Evolutionary conservation across 2,113 vertebrate genomes (phyloP).

Genomic region (Ornithorhynchus anatinus): DNA sequence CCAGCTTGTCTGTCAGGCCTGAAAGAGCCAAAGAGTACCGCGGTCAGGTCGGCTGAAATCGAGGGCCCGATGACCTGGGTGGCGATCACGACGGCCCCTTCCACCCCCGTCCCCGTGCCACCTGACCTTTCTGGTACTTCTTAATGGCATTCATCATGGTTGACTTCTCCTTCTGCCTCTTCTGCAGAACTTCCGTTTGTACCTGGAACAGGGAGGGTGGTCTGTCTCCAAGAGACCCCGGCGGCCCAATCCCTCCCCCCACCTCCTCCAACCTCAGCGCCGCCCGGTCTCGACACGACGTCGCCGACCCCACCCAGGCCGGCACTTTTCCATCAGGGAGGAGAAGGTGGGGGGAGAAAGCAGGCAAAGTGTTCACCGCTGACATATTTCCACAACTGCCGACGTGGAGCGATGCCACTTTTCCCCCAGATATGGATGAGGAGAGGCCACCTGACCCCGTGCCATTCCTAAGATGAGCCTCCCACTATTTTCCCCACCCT

Average conservation of each 20-base stretch:
- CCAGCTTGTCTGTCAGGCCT: conserved; percentile 97
- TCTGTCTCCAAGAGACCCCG: not conserved
- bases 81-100: not conserved
- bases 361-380: too few relatives aligned
- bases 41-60: not conserved
- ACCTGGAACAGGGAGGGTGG: conserved; percentile 80
- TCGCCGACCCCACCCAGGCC: too few relatives aligned
- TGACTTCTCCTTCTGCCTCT: conserved; percentile 92
- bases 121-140: conserved; percentile 95
- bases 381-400: not conserved
- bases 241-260: not conserved
- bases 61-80: not conserved
- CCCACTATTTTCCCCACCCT: too few relatives aligned
- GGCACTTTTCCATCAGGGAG: too few relatives aligned
- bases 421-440: too few relatives aligned
- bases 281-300: too few relatives aligned
- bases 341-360: not conserved
- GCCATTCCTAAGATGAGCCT: too few relatives aligned
- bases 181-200: conserved; percentile 92
- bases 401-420: not conserved
- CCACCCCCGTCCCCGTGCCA: not conserved
- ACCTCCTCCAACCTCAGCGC: not conserved
- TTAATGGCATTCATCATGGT: conserved; percentile 93
- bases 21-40: not conserved
- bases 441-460: too few relatives aligned